Percentiles rank a stretch among this genome's conserved stretches.
phyloP scores from a whole-genome alignment of 2,888 invertebrate genomes.

The Bombylius discolor region DNA sequence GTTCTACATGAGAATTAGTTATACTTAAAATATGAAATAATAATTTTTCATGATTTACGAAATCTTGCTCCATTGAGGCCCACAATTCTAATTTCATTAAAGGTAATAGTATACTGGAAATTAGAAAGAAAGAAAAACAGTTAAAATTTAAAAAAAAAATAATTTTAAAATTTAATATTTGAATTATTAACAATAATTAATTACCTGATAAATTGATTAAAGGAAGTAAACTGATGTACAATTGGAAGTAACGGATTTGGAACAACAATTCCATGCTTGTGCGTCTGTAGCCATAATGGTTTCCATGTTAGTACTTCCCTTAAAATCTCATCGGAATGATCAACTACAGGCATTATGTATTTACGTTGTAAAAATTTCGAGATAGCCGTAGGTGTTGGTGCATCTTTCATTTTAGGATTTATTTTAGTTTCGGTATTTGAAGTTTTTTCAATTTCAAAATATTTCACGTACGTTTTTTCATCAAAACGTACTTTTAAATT shows the following conservation, averaged over 20 bases:
- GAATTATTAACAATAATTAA: too few relatives aligned
- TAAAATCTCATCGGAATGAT: slow-evolving; percentile 38
- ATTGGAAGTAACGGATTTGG: slow-evolving; percentile 38
- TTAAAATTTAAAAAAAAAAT: background rate
- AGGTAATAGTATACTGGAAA: slow-evolving; percentile 19
- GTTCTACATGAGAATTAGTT: background rate
- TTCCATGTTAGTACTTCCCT: slow-evolving; percentile 50
- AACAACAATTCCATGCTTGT: slow-evolving; percentile 37
- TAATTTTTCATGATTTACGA: background rate
- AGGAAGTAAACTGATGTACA: slow-evolving; percentile 42
- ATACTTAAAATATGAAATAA: slow-evolving; percentile 4
- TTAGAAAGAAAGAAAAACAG: background rate
- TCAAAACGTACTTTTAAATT: slow-evolving; percentile 23
- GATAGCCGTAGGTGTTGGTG: background rate
- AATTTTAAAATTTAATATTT: background rate
- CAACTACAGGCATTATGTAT: slow-evolving; percentile 9
- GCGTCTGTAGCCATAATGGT: slow-evolving; percentile 50
- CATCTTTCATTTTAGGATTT: background rate
- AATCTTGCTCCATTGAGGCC: slow-evolving; percentile 12
- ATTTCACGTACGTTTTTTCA: slow-evolving; percentile 17
- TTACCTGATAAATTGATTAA: slow-evolving; percentile 47
- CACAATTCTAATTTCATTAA: slow-evolving; percentile 30
- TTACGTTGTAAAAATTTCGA: background rate
- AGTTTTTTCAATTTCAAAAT: slow-evolving; percentile 16
- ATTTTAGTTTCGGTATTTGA: slow-evolving; percentile 5